Evolutionary conservation across 2,888 invertebrate genomes (phyloP).

Genomic region (Branchipolynoe longqiensis): DNA sequence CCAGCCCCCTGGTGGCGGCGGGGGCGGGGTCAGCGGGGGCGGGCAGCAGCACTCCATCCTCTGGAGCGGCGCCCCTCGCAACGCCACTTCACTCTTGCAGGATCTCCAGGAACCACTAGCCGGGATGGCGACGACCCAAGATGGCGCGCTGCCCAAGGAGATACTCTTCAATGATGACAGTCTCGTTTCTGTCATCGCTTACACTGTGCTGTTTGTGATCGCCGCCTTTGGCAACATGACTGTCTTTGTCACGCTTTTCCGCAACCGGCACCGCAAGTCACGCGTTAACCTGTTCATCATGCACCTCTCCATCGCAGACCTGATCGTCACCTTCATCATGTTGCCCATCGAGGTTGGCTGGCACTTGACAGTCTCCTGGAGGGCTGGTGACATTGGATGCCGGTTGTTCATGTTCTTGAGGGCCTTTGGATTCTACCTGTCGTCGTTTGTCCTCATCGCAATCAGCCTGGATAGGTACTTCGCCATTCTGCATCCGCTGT

Average conservation of each 20-base stretch:
- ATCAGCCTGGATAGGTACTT: constrained; percentile 90
- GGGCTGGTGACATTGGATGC: constrained; percentile 88
- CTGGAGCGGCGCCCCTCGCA: no score
- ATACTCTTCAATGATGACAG: constrained; percentile 94
- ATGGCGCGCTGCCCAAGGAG: constrained; percentile 83
- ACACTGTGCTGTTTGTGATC: constrained; percentile 83
- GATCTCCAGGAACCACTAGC: no score
- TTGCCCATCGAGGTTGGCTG: constrained; percentile 87
- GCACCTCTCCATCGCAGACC: constrained; percentile 89
- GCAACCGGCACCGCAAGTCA: constrained; percentile 62
- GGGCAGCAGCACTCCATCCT: no score
- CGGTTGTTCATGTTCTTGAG: constrained; percentile 88
- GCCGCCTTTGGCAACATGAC: constrained; percentile 62
- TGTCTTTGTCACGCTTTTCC: constrained; percentile 63
- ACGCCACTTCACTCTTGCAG: no score
- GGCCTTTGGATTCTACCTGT: constrained; percentile 89
- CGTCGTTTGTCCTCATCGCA: constrained; percentile 88
- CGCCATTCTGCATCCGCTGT: constrained; percentile 88
- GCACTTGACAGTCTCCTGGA: constrained; percentile 89
- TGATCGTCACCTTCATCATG: constrained; percentile 90
- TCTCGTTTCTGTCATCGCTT: constrained; percentile 90
- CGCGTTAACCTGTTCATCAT: constrained; percentile 79
- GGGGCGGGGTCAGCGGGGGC: no score
- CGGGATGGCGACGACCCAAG: no score
- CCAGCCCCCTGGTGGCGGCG: no score